Evolutionary conservation across 2,113 vertebrate genomes (phyloP), one percentile per base, ranked within the genome.

Genomic region (Chlorodrepanis virens): DNA sequence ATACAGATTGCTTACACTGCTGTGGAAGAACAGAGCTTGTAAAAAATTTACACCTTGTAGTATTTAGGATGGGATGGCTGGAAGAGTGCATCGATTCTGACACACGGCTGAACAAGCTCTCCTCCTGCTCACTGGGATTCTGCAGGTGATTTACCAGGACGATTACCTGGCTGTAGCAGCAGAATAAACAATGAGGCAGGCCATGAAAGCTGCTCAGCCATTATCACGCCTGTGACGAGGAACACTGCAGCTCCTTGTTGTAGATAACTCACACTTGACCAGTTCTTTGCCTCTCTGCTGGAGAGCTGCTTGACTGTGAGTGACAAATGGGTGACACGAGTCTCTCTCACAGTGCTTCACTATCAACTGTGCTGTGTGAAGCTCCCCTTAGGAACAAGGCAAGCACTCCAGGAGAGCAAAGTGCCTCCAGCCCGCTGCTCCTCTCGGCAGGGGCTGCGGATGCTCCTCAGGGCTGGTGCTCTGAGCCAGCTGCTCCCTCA

Each of bases 251-350:
- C 6, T 90, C 85, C 86, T 83, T 49, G 67, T 6, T 40, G 53
- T 0, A 90, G 93, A 92, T 90, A 93, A 94, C 76, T 83, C 4
- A 64, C 94, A 95, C 93, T 94, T 92, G 90, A 92, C 60, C 86
- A 72, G 65, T 33, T 71, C 96, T 78, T 25, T 24, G 59, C 79
- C 83, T 60, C 57, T 63, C 64, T 49, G 39, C 3, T 71, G 88
- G 39, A 83, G 10, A 92, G 72, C 64, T 84, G 92, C 72, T 28
- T 45, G 76, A 35, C 93, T 78, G 5, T 29, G 7, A 16, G 76
- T 92, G 92, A 96, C 53, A 94, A 80, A 83, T 0, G 78, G 67
- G 67, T 54, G 94, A 74, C 82, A 88, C 59, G 4, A 88, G 67
- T 33, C 23, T 25, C 74, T 45, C 47, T 71, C 53, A 14, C 45